phyloP scores from a whole-genome alignment of 2,797 vertebrate species.

The Eutrigla gurnardus region DNA sequence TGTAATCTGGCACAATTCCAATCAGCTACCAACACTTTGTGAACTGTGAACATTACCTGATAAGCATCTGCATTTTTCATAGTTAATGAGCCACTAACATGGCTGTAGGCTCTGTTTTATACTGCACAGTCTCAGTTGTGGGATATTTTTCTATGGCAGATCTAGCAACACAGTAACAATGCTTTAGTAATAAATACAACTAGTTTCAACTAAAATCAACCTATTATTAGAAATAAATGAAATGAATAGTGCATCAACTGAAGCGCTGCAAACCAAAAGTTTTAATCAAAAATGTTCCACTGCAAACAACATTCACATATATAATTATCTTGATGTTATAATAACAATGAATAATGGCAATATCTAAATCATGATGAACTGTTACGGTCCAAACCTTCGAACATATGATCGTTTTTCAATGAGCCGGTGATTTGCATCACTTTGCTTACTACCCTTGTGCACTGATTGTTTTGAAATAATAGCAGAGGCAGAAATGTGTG shows the following conservation, averaged over 20 bases:
- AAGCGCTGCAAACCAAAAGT: background rate
- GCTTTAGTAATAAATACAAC: background rate
- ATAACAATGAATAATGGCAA: no score
- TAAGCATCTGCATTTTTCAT: slow-evolving; percentile 4
- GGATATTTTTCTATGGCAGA: background rate
- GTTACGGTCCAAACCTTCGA: no score
- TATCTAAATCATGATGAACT: no score
- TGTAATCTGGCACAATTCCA: background rate
- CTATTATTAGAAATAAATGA: background rate
- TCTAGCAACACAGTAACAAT: background rate
- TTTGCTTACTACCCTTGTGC: no score
- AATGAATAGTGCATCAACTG: background rate
- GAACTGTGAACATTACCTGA: background rate
- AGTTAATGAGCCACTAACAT: slow-evolving; percentile 2
- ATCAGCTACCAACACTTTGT: background rate
- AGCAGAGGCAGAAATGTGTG: no score
- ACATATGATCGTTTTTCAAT: no score
- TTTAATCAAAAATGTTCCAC: no score
- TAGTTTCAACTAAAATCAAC: background rate
- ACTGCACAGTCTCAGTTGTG: background rate
- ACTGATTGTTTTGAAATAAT: no score
- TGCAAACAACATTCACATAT: no score
- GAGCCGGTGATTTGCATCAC: no score
- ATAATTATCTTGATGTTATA: no score
- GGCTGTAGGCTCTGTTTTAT: background rate